Evolutionary conservation across 2,888 invertebrate species (phyloP).

Genomic region (Drosophila mimetica): DNA sequence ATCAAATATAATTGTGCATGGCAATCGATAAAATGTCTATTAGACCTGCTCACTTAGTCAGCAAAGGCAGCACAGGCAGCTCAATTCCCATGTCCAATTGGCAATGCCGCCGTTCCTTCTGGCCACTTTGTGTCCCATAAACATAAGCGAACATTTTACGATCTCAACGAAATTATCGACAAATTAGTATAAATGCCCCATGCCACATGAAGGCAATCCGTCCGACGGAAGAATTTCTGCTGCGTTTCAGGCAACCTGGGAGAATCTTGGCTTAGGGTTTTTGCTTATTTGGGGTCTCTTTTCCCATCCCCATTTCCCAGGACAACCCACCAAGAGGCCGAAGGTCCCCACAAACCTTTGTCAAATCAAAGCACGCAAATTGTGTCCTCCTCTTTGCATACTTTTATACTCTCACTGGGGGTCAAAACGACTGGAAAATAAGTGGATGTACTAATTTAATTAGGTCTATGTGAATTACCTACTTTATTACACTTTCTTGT

Average conservation of each 20-base stretch:
- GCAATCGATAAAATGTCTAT: constrained; percentile 66
- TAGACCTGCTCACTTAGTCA: constrained; percentile 42
- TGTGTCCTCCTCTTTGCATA: constrained; percentile 27
- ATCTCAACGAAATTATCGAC: constrained; percentile 70
- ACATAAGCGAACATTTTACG: constrained; percentile 53
- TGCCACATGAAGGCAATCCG: constrained; percentile 18
- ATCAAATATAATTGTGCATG: constrained; percentile 66
- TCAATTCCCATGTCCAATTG: constrained; percentile 31
- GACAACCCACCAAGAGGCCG: constrained; percentile 7
- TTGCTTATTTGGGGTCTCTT: background rate
- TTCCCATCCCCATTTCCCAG: constrained; percentile 2
- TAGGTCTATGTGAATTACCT: background rate
- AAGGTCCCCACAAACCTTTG: constrained; percentile 50
- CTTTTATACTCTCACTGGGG: constrained; percentile 9
- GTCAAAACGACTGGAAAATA: constrained; percentile 13
- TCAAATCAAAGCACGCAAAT: constrained; percentile 46
- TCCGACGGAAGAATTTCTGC: constrained; percentile 4
- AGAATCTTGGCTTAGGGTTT: constrained; percentile 5
- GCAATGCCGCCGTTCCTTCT: constrained; percentile 6
- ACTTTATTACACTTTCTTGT: background rate
- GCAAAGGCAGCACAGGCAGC: no score
- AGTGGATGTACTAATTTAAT: background rate
- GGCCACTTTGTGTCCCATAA: constrained; percentile 34
- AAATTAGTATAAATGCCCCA: constrained; percentile 75
- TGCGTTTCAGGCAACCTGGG: constrained; percentile 4